These are phyloP conservation scores for Odocoileus virginianus DNA, from an alignment of 2,113 vertebrate species.

Conservation along the genomic window DNA sequence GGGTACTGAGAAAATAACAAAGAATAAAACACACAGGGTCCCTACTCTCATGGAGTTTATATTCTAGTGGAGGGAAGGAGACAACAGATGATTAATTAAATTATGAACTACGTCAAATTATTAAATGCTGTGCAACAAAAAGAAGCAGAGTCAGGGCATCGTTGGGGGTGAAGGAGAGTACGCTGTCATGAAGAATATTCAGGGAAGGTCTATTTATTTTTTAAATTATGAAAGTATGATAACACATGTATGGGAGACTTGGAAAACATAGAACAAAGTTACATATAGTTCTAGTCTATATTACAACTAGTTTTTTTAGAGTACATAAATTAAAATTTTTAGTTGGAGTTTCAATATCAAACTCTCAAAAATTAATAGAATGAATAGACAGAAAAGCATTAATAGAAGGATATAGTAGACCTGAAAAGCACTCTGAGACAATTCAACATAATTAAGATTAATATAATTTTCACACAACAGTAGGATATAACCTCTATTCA, in stretches of 20 bases:
- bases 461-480: not conserved
- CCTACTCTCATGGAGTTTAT: accelerated
- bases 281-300: not conserved
- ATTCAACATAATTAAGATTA: not conserved
- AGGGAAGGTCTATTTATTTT: not conserved
- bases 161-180: accelerated
- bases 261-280: not conserved
- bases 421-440: not conserved
- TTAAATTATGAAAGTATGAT: not conserved
- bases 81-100: no score
- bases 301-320: not conserved
- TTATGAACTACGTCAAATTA: not conserved
- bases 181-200: accelerated
- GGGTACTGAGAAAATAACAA: not conserved
- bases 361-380: not conserved
- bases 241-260: not conserved
- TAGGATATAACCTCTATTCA: not conserved
- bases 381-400: not conserved
- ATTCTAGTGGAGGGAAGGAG: not conserved
- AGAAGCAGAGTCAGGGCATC: accelerated
- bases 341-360: not conserved
- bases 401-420: not conserved
- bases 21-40: not conserved
- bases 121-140: not conserved
- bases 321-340: not conserved